Percentiles rank a stretch among this genome's conserved stretches.
Conservation (phyloP, 2,797 vertebrate genomes). For the Artibeus jamaicensis region DNA sequence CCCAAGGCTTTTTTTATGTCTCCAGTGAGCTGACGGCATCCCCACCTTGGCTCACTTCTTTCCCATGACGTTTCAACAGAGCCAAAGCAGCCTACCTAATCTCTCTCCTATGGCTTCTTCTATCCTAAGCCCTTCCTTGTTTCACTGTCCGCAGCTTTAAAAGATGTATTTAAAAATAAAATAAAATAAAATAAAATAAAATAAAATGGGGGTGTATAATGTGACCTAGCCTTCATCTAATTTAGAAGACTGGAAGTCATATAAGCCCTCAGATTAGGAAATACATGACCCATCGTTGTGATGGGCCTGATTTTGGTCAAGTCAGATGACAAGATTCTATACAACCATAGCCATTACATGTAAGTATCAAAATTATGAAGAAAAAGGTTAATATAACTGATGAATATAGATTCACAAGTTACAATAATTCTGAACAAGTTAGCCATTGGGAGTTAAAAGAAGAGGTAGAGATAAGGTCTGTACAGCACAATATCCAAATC, state of each 20-base stretch:
- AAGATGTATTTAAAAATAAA: background rate
- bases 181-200: background rate
- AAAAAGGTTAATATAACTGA: background rate
- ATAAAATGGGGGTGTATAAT: background rate
- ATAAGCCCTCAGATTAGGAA: background rate
- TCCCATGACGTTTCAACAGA: background rate
- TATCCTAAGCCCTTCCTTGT: background rate
- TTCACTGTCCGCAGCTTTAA: background rate
- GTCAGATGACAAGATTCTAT: background rate
- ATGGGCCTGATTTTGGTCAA: background rate
- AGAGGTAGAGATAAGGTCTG: background rate
- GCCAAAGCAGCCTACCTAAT: background rate
- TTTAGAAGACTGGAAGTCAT: background rate
- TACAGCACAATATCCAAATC: too few relatives aligned
- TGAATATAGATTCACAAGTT: background rate
- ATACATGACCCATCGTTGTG: background rate
- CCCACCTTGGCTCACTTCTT: background rate
- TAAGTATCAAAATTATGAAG: background rate
- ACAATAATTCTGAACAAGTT: background rate
- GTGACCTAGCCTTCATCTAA: background rate
- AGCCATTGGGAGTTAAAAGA: background rate
- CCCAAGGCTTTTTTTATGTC: background rate
- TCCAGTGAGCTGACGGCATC: background rate
- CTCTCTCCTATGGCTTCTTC: background rate
- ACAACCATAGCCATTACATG: background rate